Base-by-base conservation (phyloP, 2,888 invertebrate genomes). In the Aproaerema taeniolella region DNA sequence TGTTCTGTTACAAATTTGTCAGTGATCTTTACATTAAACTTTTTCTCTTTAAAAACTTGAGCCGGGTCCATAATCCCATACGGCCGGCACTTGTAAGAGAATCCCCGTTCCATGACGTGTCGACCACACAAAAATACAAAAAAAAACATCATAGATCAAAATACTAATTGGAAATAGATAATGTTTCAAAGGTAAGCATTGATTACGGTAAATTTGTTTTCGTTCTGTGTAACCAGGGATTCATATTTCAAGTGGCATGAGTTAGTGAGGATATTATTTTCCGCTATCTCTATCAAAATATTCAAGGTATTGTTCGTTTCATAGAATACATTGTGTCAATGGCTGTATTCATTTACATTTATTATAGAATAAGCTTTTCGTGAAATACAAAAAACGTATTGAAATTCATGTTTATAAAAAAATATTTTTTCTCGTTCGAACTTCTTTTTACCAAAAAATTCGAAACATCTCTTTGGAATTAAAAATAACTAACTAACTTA, bases 1-100 rank as follows among this genome's bases (percentile, higher is more conserved):
- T 86, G 85, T 85, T 82, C 83, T 85, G 86, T 85, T 83, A 85
- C 83, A 86, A 86, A 86, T 85, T 85, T 85, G 85, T 86, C 83
- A 86, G 83, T 78, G 85, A 86, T 86, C 85, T 83, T 83, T 70
- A 82, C 80, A 85, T 80, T 74, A 74, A 81, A 81, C 77, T 80
- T 82, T 85, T 83, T 79, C 68, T 68, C 70, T 69, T 78, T 76
- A 75, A 72, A 74, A 85, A 83, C 68, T 73, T 72, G 80, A 85
- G 74, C 71, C 59, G 78, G 75, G 78, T 67, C 70, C 71, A 85
- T 86, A 86, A 83, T 85, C 81, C 72, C 62, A 55, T 66, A 67
- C 26, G 26, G 6, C 67, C 60, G 59, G 62, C 67, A 61, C 68
- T 72, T 75, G 74, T 68, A 67, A 72, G 71, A 75, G 77, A 73